phyloP scores from a whole-genome alignment of 1,140 invertebrate genomes.

The Daktulosphaira vitifoliae region DNA sequence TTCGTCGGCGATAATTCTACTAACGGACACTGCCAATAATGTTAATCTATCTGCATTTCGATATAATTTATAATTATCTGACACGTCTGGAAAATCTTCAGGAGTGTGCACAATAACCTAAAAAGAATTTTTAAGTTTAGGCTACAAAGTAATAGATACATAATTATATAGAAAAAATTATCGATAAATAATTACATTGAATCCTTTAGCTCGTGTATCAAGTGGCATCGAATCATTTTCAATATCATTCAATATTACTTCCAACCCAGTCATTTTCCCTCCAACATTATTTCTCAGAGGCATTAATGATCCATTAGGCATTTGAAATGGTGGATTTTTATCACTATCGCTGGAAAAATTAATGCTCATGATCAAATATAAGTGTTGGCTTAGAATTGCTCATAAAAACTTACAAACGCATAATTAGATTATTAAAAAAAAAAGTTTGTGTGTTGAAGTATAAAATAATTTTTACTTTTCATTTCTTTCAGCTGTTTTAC shows the following conservation, averaged over 20 bases:
- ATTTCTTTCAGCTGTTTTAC: slow-evolving; percentile 36
- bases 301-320: slow-evolving; percentile 13
- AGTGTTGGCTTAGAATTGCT: too few species aligned
- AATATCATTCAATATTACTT: slow-evolving; percentile 32
- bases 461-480: background rate
- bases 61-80: slow-evolving; percentile 17
- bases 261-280: slow-evolving; percentile 35
- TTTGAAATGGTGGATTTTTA: slow-evolving; percentile 22
- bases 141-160: too few species aligned
- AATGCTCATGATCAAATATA: too few species aligned
- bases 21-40: slow-evolving; percentile 16
- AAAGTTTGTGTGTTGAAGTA: background rate
- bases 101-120: slow-evolving; percentile 35
- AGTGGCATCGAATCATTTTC: slow-evolving; percentile 32
- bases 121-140: background rate
- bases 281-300: slow-evolving; percentile 36
- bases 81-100: slow-evolving; percentile 34
- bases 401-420: too few species aligned
- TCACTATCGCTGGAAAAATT: background rate
- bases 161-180: background rate
- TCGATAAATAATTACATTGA: slow-evolving; percentile 31
- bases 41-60: background rate
- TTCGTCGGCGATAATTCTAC: slow-evolving; percentile 21
- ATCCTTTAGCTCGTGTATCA: slow-evolving; percentile 27
- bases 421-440: too few species aligned